Conservation (phyloP, 2,113 vertebrate species). For the Ictalurus punctatus region DNA sequence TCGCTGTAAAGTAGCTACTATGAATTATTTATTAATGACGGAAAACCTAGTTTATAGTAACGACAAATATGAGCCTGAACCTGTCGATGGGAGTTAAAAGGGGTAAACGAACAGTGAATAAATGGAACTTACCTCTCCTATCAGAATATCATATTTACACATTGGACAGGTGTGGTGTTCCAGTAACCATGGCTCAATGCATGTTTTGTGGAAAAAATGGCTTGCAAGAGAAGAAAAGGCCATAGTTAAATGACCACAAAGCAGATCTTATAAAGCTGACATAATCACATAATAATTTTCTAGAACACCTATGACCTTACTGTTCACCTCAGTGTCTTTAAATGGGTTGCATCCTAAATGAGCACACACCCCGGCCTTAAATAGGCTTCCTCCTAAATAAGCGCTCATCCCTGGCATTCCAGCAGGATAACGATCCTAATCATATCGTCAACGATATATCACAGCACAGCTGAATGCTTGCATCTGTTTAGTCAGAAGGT, state of each 20-base stretch:
- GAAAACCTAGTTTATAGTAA: not conserved
- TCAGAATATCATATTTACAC: slow-evolving; percentile 88
- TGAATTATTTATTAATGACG: not conserved
- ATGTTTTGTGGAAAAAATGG: slow-evolving; percentile 84
- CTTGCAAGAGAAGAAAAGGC: slow-evolving; percentile 57
- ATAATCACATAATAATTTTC: slow-evolving; percentile 11
- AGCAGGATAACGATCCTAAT: too few species aligned
- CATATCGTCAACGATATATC: too few species aligned
- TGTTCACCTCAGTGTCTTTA: not conserved
- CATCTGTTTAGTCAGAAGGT: too few species aligned
- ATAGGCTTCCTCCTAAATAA: too few species aligned
- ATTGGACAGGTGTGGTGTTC: slow-evolving; percentile 86
- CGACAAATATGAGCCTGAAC: not conserved
- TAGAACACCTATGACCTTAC: not conserved
- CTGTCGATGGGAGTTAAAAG: not conserved
- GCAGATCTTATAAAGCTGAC: not conserved
- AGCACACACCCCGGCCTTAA: too few species aligned
- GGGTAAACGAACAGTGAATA: not conserved
- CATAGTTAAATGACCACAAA: slow-evolving; percentile 7
- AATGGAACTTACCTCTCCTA: slow-evolving; percentile 7
- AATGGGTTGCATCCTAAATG: too few species aligned
- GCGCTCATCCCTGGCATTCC: too few species aligned
- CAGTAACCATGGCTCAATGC: slow-evolving; percentile 85
- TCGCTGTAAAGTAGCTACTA: not conserved
- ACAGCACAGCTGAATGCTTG: too few species aligned